Evolutionary conservation across 2,888 invertebrate species (phyloP), one percentile per base, ranked within the genome.

Genomic region (Plusia festucae): DNA sequence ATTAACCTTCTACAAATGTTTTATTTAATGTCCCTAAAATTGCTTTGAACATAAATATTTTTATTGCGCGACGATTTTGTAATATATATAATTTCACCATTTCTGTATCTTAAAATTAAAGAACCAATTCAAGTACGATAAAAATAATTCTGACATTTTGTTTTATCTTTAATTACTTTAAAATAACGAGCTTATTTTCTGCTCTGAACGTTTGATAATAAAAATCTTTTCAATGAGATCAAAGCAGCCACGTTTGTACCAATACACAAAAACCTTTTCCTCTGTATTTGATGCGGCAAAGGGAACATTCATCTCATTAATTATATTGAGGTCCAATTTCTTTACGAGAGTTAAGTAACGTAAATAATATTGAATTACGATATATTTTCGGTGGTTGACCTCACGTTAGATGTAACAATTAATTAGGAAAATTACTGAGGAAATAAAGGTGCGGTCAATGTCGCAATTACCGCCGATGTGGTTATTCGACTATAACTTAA

Each of bases 241-340:
- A 49, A 49, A 49, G 46, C 4, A 49, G 20, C 11, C 46, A 11
- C 20, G 20, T 49, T 13, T 20, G 20, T 49, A 15, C 40, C n/a
- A 40, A 40, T n/a, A n/a, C 40, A 40, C n/a, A 40, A 49, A 49
- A 49, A 13, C 46, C 46, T 49, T 20, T 49, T 9, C 20, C 20
- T 16, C 9, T 44, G n/a, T 6, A 20, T 49, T 18, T 49, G 46
- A 49, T 49, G 46, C 18, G 18, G 46, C 46, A 49, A 49, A 49
- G 20, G 46, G 46, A 49, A 49, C 18, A 49, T 49, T 49, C 20
- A 9, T 20, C 18, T 18, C 18, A 49, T 49, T 49, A 49, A 49
- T 49, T 49, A 20, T 49, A 49, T 20, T 20, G 16, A 20, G 20
- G 20, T 20, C 46, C 9, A 18, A 20, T 11, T 18, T 11, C 20